Evolutionary conservation across 2,113 vertebrate species (phyloP), one percentile per base, ranked within the genome.

Genomic region (Meles meles): DNA sequence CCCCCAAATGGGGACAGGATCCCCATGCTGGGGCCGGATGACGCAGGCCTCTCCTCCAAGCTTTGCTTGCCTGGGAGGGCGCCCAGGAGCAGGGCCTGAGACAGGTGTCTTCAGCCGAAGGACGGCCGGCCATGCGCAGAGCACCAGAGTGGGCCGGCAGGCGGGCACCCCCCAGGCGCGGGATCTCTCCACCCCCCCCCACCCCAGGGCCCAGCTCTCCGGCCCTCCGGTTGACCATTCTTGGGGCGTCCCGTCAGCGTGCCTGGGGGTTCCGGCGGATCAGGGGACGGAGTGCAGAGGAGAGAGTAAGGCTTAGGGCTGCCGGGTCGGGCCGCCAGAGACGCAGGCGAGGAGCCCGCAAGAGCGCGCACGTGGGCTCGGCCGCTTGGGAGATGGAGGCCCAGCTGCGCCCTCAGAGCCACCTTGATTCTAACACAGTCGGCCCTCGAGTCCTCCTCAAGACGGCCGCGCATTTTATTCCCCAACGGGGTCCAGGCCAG

Each of bases 61-160:
- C 74, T 52, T 8, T 27, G 1, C 44, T 63, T 4, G 10, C 49
- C 52, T 85, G 49, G 23, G 59, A 34, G 71, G 67, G n/a, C 42
- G 34, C 39, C 59, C 20, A 25, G 67, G 77, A 63, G 39, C 2
- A 1, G 49, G 59, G 57, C 59, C 57, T 12, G 44, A 34, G 52
- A 37, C 76, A 80, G 34, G 61, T 5, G 1, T 23, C 72, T 44
- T 49, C 69, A 59, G 67, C 65, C 76, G 21, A 18, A 88, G 29
- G 67, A 47, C 29, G 11, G 5, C 18, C 1, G 0, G 5, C 18
- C 1, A 0, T 0, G n/a, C 15, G 10, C 29, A 9, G 39, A 14
- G 29, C 42, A 44, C 37, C 21, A 59, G 69, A 90, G 21, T 34
- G 15, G 47, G 37, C 25, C 23, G 2, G 49, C 11, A 18, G 20